Evolutionary conservation across 2,888 invertebrate species (phyloP).

Genomic region (Gymnocheta viridis): DNA sequence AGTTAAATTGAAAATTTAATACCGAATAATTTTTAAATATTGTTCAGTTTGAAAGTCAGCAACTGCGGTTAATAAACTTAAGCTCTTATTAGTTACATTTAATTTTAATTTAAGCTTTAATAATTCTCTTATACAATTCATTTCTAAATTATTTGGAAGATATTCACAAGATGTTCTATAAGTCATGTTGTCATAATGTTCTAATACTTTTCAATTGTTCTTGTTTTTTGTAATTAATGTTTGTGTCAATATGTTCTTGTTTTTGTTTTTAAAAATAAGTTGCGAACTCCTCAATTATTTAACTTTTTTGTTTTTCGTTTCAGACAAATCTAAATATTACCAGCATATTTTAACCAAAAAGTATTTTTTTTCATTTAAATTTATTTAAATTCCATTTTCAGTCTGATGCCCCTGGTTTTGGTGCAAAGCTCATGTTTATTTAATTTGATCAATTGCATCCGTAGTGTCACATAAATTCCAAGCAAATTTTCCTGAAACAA

Average conservation of each 20-base stretch:
- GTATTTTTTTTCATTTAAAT: neutral
- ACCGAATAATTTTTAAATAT: neutral
- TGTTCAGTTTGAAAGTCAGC: neutral
- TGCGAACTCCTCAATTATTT: too few species aligned
- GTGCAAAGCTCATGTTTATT: slow-evolving; percentile 77
- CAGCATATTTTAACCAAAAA: neutral
- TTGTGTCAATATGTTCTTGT: too few species aligned
- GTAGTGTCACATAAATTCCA: slow-evolving; percentile 79
- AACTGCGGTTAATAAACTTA: neutral
- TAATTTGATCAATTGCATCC: slow-evolving; percentile 80
- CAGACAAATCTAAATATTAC: neutral
- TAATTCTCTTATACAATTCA: too few species aligned
- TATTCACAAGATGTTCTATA: too few species aligned
- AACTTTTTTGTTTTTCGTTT: neutral
- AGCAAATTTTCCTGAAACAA: slow-evolving; percentile 72
- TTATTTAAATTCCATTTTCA: slow-evolving; percentile 11
- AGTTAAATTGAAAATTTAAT: too few species aligned
- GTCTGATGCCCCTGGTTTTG: slow-evolving; percentile 20
- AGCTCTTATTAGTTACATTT: neutral
- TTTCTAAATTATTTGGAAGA: too few species aligned
- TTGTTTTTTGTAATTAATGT: too few species aligned
- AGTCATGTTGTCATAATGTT: too few species aligned
- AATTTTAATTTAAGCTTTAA: too few species aligned
- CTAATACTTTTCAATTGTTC: too few species aligned
- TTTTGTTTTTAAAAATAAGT: too few species aligned